Evolutionary conservation across 2,888 invertebrate genomes (phyloP).

Genomic region (Eudasyphora cyanicolor): DNA sequence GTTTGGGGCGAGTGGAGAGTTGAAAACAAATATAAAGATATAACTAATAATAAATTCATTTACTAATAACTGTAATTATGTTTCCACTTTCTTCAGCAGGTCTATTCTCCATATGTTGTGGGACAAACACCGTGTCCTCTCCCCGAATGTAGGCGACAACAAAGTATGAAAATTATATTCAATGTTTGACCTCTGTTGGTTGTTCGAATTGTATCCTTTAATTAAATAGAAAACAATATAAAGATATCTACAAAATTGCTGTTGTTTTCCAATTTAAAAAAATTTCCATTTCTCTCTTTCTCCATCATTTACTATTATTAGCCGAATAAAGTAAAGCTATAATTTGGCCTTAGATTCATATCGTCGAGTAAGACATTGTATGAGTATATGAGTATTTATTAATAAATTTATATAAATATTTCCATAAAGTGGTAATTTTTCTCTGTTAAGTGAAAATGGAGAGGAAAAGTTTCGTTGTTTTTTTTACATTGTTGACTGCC

Average conservation of each 20-base stretch:
- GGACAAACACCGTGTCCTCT: not conserved
- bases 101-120: not conserved
- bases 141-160: not conserved
- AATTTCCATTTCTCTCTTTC: not conserved
- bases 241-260: not conserved
- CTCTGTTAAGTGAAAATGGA: not conserved
- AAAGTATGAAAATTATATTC: slow-evolving; percentile 5
- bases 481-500: not conserved
- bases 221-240: not conserved
- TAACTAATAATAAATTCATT: slow-evolving; percentile 9
- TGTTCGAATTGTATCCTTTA: not conserved
- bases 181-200: not conserved
- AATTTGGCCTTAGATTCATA: not conserved
- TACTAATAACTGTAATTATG: slow-evolving; percentile 10
- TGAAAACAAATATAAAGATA: not conserved
- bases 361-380: not conserved
- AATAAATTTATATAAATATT: slow-evolving; percentile 12
- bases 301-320: not conserved
- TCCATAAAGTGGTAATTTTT: not conserved
- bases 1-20: not conserved
- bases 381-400: not conserved
- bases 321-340: not conserved
- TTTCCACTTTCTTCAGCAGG: not conserved
- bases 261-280: not conserved
- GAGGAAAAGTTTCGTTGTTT: not conserved